Conservation (phyloP, 2,113 vertebrate genomes). For the Apaloderma vittatum region DNA sequence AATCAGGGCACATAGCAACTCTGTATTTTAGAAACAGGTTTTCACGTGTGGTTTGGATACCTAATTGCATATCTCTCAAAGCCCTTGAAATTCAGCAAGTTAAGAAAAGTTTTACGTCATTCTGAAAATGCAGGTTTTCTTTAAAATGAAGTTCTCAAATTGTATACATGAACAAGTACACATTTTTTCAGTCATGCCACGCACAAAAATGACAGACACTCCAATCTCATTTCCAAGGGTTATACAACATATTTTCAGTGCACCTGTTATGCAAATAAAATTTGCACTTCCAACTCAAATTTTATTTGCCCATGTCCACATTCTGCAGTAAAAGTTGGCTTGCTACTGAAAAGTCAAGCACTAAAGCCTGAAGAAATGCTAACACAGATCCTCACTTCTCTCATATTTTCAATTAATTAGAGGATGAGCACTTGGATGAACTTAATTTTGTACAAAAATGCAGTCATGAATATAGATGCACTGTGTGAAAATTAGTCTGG, state of each 20-base stretch:
- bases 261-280: conserved; percentile 24
- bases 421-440: neutral
- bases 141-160: neutral
- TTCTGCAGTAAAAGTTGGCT: conserved; percentile 4
- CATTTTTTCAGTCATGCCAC: neutral
- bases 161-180: neutral
- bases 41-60: neutral
- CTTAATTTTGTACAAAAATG: neutral
- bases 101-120: neutral
- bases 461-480: neutral
- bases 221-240: neutral
- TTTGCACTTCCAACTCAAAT: neutral
- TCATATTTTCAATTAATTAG: neutral
- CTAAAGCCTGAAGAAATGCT: neutral
- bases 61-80: neutral
- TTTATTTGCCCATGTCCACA: conserved; percentile 10
- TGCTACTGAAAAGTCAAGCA: neutral
- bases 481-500: neutral
- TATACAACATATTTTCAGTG: neutral
- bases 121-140: neutral
- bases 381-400: neutral
- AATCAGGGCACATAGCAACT: neutral
- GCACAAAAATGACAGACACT: neutral
- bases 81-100: neutral
- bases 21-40: neutral